Conservation (phyloP, 2,113 vertebrate species). For the Coturnix japonica region DNA sequence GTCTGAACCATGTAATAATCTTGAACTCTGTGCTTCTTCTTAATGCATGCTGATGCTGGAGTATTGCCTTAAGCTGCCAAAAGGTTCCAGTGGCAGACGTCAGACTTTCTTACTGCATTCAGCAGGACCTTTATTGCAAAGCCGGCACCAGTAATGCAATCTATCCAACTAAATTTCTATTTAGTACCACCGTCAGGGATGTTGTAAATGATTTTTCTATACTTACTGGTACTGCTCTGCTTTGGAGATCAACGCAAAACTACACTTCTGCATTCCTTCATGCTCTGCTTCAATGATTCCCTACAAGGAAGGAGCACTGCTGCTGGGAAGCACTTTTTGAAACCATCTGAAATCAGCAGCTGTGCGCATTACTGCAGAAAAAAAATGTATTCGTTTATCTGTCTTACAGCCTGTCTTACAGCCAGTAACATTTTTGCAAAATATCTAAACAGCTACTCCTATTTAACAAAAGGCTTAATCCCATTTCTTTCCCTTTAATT, state of each 20-base stretch:
- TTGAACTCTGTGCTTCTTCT: not conserved
- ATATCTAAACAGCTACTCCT: not conserved
- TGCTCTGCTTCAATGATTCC: not conserved
- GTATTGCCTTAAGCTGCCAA: not conserved
- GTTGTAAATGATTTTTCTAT: not conserved
- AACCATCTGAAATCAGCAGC: not conserved
- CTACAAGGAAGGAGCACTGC: not conserved
- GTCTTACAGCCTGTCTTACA: not conserved
- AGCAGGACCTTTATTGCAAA: not conserved
- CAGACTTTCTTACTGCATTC: not conserved
- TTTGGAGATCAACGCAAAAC: not conserved
- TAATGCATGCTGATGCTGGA: not conserved
- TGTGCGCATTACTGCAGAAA: not conserved
- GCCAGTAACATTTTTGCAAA: not conserved
- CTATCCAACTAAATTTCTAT: not conserved
- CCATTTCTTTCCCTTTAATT: not conserved
- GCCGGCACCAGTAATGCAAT: too few relatives aligned
- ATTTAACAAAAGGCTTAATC: not conserved
- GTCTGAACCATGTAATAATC: not conserved
- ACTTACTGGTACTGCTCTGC: not conserved
- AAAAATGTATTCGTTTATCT: not conserved
- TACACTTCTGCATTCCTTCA: not conserved
- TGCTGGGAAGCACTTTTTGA: rapidly evolving
- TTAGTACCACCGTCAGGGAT: not conserved
- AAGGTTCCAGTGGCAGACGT: not conserved